A percentile compares a stretch with the other conserved stretches of the same genome.
Evolutionary conservation across 1,140 invertebrate species (phyloP).

Genomic region (Lucilia sericata): DNA sequence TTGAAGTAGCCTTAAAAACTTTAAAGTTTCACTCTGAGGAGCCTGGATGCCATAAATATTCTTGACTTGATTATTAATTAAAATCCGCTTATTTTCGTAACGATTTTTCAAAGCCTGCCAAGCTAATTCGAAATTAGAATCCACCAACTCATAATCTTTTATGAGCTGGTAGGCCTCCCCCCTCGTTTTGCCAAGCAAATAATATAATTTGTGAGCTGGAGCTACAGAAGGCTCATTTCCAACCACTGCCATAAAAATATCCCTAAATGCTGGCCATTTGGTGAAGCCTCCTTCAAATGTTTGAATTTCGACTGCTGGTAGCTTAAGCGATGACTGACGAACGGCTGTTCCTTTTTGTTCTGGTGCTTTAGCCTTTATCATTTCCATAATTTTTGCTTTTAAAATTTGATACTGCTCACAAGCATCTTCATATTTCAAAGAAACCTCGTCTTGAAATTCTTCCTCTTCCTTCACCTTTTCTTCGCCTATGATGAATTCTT

Average conservation of each 20-base stretch:
- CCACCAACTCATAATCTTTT: constrained; percentile 4
- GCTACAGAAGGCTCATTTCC: neutral
- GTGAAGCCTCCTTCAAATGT: neutral
- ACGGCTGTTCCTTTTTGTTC: neutral
- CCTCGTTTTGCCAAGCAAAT: neutral
- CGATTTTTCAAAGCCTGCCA: constrained; percentile 18
- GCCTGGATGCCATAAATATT: constrained; percentile 4
- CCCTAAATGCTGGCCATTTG: neutral
- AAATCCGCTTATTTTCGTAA: constrained; percentile 18
- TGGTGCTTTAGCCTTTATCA: neutral
- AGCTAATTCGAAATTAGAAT: constrained; percentile 7
- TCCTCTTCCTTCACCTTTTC: neutral
- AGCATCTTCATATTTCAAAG: neutral
- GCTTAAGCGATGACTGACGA: neutral
- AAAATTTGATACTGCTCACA: neutral
- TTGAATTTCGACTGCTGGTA: constrained; percentile 23
- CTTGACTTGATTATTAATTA: neutral
- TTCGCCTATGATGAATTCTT: neutral
- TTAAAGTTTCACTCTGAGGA: neutral
- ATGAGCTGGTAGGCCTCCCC: constrained; percentile 1
- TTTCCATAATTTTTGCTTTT: neutral
- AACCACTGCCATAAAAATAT: neutral
- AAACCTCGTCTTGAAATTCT: neutral
- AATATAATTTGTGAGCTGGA: neutral
- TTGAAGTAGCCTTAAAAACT: neutral